Conservation (phyloP, 2,113 vertebrate species). For the Psettodes erumei region DNA sequence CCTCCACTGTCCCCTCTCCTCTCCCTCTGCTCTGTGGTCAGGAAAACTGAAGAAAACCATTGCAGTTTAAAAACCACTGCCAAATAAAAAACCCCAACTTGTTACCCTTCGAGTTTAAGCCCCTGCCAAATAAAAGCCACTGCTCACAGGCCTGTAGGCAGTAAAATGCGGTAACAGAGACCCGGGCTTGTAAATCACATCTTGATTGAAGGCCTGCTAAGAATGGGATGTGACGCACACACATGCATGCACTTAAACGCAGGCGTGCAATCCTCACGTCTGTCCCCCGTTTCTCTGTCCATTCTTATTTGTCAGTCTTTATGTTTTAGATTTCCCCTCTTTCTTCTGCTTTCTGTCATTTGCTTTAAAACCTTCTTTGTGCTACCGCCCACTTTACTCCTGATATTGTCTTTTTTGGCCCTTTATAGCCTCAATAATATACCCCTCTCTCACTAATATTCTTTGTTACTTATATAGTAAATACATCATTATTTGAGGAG, state of each 20-base stretch:
- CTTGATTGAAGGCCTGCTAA: conserved; percentile 70
- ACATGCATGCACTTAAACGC: conserved; percentile 14
- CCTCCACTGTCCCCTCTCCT: neutral
- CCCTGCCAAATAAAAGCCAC: conserved; percentile 69
- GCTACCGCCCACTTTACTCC: neutral
- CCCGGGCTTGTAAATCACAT: conserved; percentile 69
- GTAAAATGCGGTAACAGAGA: conserved; percentile 70
- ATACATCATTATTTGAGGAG: neutral
- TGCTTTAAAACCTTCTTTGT: too few relatives aligned
- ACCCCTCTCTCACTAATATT: neutral
- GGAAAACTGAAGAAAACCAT: conserved; percentile 47
- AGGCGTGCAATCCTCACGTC: neutral
- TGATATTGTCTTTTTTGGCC: neutral
- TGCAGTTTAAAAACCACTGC: conserved; percentile 56
- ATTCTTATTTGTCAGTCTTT: neutral
- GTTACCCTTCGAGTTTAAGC: conserved; percentile 60
- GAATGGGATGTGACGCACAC: conserved; percentile 53
- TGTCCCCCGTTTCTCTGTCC: neutral
- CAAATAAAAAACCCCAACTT: conserved; percentile 55
- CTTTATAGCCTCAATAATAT: neutral
- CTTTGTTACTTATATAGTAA: neutral
- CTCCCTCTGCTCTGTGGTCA: conserved; percentile 43
- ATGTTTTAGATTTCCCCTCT: too few relatives aligned
- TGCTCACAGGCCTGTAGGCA: conserved; percentile 66
- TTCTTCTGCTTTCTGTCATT: neutral